Percentiles rank a stretch among this genome's conserved stretches.
Evolutionary conservation across 2,113 vertebrate genomes (phyloP).

Genomic region (Ciconia maguari): DNA sequence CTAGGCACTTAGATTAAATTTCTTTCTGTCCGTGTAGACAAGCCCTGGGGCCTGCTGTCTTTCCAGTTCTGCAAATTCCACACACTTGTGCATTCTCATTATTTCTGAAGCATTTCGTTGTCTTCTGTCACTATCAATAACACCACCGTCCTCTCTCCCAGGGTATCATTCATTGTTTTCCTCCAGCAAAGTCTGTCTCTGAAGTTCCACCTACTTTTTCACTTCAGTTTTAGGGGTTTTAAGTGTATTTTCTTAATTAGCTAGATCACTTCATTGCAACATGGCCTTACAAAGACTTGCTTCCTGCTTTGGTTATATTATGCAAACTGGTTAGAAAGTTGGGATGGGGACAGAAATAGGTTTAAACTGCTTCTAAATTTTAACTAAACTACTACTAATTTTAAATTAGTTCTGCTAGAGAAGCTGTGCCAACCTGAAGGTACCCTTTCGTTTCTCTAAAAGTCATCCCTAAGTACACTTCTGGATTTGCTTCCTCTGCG

Average conservation of each 20-base stretch:
- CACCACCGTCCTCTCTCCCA: not conserved
- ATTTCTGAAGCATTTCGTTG: not conserved
- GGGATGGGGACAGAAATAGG: not conserved
- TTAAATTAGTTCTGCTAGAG: not conserved
- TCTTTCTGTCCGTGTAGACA: not conserved
- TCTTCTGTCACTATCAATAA: not conserved
- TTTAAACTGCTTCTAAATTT: not conserved
- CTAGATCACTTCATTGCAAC: not conserved
- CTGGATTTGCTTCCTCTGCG: not conserved
- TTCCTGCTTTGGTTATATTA: not conserved
- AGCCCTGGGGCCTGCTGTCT: not conserved
- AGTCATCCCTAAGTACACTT: not conserved
- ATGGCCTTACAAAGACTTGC: not conserved
- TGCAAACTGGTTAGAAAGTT: not conserved
- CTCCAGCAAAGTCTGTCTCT: not conserved
- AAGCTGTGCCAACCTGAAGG: not conserved
- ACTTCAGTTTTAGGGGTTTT: fast-evolving
- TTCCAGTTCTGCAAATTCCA: not conserved
- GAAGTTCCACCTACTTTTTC: not conserved
- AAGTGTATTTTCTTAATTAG: not conserved
- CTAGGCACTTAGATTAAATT: not conserved
- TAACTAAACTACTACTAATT: not conserved
- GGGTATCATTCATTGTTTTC: not conserved
- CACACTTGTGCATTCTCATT: not conserved
- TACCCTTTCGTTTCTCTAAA: not conserved